Conservation (phyloP, 2,113 vertebrate species). For the Loxodonta africana region DNA sequence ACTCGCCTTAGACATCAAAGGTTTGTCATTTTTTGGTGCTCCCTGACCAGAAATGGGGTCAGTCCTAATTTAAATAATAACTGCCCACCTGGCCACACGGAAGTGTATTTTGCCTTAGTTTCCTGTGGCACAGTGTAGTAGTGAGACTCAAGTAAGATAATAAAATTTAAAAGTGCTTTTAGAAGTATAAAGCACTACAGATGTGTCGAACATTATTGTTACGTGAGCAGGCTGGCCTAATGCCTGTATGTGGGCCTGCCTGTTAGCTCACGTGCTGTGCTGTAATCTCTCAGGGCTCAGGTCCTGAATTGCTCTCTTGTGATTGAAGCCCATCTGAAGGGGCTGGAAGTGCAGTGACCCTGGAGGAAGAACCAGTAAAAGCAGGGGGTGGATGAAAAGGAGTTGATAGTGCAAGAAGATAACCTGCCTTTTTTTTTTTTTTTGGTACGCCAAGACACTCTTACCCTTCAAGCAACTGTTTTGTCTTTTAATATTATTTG, state of each 20-base stretch:
- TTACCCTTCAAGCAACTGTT: constrained; percentile 4
- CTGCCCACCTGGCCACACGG: neutral
- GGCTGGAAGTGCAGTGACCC: constrained; percentile 66
- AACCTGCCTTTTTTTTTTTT: neutral
- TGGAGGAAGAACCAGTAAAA: constrained; percentile 64
- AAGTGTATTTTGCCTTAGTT: constrained; percentile 6
- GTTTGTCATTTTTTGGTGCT: neutral
- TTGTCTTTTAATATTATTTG: constrained; percentile 9
- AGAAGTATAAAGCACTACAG: neutral
- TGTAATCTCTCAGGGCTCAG: constrained; percentile 24
- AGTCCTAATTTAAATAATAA: neutral
- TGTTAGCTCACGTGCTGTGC: constrained; percentile 29
- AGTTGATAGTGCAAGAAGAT: constrained; percentile 4
- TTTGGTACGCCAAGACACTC: neutral
- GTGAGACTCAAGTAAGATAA: neutral
- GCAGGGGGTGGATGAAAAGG: constrained; percentile 44
- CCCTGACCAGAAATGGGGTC: neutral
- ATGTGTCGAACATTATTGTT: neutral
- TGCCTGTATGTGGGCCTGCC: accelerated
- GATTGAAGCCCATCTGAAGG: constrained; percentile 35
- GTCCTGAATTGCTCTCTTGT: constrained; percentile 37
- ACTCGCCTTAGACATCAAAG: neutral
- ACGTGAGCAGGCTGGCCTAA: neutral
- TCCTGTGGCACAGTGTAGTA: neutral
- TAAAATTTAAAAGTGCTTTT: neutral